A percentile compares a stretch with the other conserved stretches of the same genome.
Evolutionary conservation across 2,888 invertebrate species (phyloP).

Genomic region (Syrista parreyssii): DNA sequence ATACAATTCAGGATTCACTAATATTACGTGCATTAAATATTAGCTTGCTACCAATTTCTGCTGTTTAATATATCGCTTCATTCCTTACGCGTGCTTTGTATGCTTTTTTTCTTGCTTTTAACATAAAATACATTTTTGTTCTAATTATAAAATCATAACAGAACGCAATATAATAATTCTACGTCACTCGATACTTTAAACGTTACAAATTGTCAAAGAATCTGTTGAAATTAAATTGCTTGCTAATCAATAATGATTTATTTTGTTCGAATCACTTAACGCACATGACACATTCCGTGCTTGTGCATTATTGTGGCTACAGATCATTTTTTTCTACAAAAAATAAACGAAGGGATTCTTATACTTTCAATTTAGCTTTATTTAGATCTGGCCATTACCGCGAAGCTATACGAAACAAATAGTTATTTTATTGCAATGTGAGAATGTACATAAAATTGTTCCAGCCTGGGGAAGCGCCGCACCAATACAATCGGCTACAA

Average conservation of each 20-base stretch:
- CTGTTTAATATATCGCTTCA: not conserved
- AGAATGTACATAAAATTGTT: slow-evolving; percentile 32
- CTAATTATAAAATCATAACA: too few relatives aligned
- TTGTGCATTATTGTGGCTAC: not conserved
- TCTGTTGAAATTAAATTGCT: not conserved
- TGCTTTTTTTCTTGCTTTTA: not conserved
- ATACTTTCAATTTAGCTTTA: not conserved
- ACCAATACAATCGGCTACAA: slow-evolving; percentile 49
- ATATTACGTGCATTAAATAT: not conserved
- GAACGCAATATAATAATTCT: too few relatives aligned
- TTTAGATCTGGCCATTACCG: not conserved
- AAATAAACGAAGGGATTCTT: not conserved
- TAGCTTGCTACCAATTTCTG: not conserved
- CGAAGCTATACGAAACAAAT: not conserved
- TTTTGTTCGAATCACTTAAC: not conserved
- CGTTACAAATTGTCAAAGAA: not conserved
- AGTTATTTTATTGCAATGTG: not conserved
- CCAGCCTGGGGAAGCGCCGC: slow-evolving; percentile 58
- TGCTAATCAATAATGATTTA: not conserved
- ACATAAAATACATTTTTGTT: not conserved
- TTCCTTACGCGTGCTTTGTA: not conserved
- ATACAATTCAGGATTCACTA: not conserved
- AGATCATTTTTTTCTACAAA: not conserved
- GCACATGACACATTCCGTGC: not conserved
- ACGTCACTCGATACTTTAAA: not conserved